phyloP scores from a whole-genome alignment of 2,797 vertebrate species.

The Coccyzus lansbergi region DNA sequence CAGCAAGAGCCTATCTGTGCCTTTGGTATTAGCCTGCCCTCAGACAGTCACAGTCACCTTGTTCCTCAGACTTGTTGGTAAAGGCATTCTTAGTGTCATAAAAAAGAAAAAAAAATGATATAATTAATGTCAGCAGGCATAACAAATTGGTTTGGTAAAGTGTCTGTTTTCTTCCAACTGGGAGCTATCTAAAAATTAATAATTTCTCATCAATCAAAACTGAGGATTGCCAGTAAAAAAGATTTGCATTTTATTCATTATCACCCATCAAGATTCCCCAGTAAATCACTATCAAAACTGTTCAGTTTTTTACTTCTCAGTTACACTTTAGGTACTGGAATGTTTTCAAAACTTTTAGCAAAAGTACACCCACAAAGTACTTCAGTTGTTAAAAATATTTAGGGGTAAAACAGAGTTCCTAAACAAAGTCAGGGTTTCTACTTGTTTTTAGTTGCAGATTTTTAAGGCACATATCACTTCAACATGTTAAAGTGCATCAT shows the following conservation, averaged over 20 bases:
- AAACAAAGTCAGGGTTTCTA: neutral
- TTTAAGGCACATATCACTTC: neutral
- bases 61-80: neutral
- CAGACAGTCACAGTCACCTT: neutral
- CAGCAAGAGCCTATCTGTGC: neutral
- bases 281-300: conserved; percentile 53
- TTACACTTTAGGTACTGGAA: neutral
- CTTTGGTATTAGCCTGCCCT: neutral
- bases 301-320: neutral
- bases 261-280: conserved; percentile 37
- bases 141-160: neutral
- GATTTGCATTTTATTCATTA: conserved; percentile 63
- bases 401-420: neutral
- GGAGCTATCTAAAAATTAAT: conserved; percentile 30
- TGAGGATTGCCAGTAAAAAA: conserved; percentile 16
- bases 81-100: neutral
- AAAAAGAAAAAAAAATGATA: neutral
- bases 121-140: neutral
- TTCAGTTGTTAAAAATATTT: conserved; percentile 28
- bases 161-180: conserved; percentile 12
- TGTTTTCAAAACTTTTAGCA: conserved; percentile 14
- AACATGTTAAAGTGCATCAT: neutral
- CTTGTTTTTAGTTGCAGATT: neutral
- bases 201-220: conserved; percentile 51
- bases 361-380: neutral